Conservation (phyloP, 2,888 invertebrate genomes). For the Plusia festucae region DNA sequence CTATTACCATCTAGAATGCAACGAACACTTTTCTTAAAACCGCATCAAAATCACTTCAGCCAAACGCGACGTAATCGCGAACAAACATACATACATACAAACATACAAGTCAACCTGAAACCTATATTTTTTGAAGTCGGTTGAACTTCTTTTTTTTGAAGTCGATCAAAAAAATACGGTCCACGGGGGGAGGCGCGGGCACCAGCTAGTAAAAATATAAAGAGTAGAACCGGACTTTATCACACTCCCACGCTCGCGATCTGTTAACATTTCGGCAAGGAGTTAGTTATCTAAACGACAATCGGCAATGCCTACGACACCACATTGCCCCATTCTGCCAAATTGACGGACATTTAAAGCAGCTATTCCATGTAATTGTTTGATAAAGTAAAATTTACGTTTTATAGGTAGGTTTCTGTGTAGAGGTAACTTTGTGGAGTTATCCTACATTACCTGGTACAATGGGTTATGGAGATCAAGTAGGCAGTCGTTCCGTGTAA, state of each 20-base stretch:
- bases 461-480: no score
- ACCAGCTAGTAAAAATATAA: neutral
- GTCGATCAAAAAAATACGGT: no score
- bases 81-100: no score
- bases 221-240: neutral
- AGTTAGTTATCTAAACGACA: conserved; percentile 1
- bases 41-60: no score
- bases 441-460: neutral
- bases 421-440: neutral
- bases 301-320: conserved; percentile 3
- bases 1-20: no score
- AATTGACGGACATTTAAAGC: conserved; percentile 3
- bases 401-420: neutral
- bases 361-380: conserved; percentile 7
- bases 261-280: neutral
- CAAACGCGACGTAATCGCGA: no score
- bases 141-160: no score
- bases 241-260: neutral
- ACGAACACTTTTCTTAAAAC: no score
- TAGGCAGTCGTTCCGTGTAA: no score
- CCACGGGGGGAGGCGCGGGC: no score
- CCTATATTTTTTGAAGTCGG: no score
- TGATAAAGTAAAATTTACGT: neutral
- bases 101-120: no score
- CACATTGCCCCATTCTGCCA: neutral